phyloP scores from a whole-genome alignment of 2,113 vertebrate species.

The Mus spicilegus region DNA sequence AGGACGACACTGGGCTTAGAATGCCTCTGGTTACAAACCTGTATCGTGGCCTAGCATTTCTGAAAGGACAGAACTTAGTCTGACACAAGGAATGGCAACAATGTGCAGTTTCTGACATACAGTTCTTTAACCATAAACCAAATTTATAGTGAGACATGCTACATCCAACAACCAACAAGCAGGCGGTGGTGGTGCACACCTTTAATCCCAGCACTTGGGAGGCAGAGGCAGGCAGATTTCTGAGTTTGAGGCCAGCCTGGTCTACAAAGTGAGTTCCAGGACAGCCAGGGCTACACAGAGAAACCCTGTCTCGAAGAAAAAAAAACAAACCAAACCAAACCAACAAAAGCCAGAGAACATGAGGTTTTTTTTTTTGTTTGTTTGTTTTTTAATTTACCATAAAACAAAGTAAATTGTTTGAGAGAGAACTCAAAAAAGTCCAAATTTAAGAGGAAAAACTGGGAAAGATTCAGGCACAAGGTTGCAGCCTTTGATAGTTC shows the following conservation, averaged over 20 bases:
- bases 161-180: not conserved
- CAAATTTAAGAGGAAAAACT: not conserved
- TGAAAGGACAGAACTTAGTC: not conserved
- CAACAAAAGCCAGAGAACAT: not conserved
- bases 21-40: not conserved
- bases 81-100: not conserved
- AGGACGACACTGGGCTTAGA: not conserved
- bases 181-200: too few relatives aligned
- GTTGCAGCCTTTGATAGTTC: not conserved
- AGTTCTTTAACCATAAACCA: not conserved
- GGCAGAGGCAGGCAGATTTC: too few relatives aligned
- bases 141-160: not conserved
- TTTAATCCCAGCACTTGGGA: too few relatives aligned
- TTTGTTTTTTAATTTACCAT: not conserved
- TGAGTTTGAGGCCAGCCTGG: too few relatives aligned
- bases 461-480: not conserved
- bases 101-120: not conserved
- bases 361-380: not conserved
- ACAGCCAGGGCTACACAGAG: too few relatives aligned
- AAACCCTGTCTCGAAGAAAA: too few relatives aligned
- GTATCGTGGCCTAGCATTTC: not conserved
- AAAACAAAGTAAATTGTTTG: conserved; percentile 28
- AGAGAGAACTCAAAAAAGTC: not conserved
- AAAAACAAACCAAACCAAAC: too few relatives aligned
- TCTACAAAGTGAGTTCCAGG: too few relatives aligned